Percentiles rank a stretch among this genome's conserved stretches.
These are phyloP conservation scores for Danionella dracula DNA, from an alignment of 2,797 vertebrate genomes.

Conservation along the genomic window DNA sequence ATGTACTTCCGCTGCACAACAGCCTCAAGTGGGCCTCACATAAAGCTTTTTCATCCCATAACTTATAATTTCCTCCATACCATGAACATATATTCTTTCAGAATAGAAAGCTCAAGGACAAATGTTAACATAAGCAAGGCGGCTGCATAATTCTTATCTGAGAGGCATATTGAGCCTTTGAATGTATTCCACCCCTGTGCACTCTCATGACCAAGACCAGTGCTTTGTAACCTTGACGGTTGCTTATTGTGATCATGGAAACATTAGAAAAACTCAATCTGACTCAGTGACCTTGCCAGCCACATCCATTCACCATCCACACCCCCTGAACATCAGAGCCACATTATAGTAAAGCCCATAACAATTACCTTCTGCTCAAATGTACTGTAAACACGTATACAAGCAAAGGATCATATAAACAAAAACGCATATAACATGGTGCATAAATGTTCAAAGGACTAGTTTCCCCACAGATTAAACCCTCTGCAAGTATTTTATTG, in stretches of 20 bases:
- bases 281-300: conserved; percentile 51
- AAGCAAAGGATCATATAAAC: not conserved
- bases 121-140: not conserved
- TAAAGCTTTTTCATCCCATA: no score
- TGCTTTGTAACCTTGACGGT: conserved; percentile 22
- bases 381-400: no score
- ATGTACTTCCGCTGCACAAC: no score
- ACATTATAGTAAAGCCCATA: conserved; percentile 41
- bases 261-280: conserved; percentile 46
- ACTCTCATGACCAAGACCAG: conserved; percentile 8
- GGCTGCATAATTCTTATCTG: conserved; percentile 8
- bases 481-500: no score
- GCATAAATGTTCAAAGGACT: no score
- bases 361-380: conserved; percentile 13
- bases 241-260: conserved; percentile 36
- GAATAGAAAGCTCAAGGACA: not conserved
- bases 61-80: no score
- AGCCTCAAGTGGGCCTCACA: no score
- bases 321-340: conserved; percentile 43
- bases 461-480: no score
- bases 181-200: conserved; percentile 22
- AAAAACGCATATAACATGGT: no score
- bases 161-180: not conserved
- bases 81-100: not conserved
- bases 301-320: conserved; percentile 34